Evolutionary conservation across 2,888 invertebrate species (phyloP), one percentile per base, ranked within the genome.

Genomic region (Chelonus formosanus): DNA sequence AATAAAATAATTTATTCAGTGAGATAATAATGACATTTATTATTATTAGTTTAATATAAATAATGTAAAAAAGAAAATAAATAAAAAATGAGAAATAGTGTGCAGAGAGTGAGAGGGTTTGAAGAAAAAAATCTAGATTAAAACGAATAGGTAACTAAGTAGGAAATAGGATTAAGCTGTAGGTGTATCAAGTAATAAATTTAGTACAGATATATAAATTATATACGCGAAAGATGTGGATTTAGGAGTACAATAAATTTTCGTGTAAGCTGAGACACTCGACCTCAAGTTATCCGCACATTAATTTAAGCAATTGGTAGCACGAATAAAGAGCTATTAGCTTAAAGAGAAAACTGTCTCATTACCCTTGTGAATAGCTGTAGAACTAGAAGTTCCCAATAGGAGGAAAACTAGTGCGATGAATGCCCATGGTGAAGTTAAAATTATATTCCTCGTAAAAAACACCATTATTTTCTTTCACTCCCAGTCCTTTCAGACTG

Each of bases 361-460:
- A 32, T 81, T 77, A 83, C 83, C 82, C 79, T 81, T 81, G 71
- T 81, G 82, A 67, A 78, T 76, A 64, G 80, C 78, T 60, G 84
- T 82, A 63, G 82, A 83, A 76, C 81, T 82, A 66, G 81, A 82
- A 74, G 78, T 81, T 71, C 79, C 79, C 56, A 84, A 76, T 50
- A 80, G 74, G 71, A 84, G 78, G 64, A 82, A 71, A 70, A 77
- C 74, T 70, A 82, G 74, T 71, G 73, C 76, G 75, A 83, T 76
- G 72, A 80, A 77, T 71, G 79, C 76, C 78, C 76, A 78, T 74
- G 53, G 52, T 53, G 57, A 57, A 58, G 8, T 57, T 54, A 35
- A 35, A 55, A 45, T 34, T 63, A 40, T 55, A 35, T 54, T 35
- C 35, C n/a, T 47, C 50, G 48, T 57, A 10, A 58, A 6, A 43